These are phyloP conservation scores for Dendrocincla tyrannina DNA, from an alignment of 2,797 vertebrate genomes.

Conservation along the genomic window DNA sequence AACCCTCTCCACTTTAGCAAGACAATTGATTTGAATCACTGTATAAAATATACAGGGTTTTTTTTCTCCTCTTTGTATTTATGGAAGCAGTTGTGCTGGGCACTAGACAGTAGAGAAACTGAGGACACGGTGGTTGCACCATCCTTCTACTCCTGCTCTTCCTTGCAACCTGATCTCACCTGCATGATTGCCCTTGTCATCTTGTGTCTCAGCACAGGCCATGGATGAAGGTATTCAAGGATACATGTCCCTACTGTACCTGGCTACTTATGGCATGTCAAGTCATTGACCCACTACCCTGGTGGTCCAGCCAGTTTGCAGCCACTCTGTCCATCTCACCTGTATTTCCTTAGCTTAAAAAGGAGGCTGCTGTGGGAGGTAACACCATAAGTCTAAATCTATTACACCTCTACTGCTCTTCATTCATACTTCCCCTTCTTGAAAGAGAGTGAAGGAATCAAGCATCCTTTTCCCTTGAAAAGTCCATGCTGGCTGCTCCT, in stretches of 20 bases:
- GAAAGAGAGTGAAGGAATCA: background rate
- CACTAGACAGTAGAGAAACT: background rate
- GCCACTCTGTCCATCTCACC: background rate
- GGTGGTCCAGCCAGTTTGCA: background rate
- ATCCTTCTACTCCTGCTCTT: background rate
- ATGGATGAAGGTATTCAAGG: background rate
- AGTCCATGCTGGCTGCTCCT: background rate
- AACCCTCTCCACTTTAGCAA: background rate
- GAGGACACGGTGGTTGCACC: fast-evolving
- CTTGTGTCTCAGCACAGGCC: background rate
- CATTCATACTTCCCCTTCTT: background rate
- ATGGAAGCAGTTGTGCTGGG: background rate
- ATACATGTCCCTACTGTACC: fast-evolving
- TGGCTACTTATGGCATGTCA: background rate
- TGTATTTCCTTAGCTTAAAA: background rate
- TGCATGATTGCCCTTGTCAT: fast-evolving
- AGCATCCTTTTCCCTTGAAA: background rate
- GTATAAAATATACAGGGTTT: fast-evolving
- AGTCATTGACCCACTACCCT: background rate
- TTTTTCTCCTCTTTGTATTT: background rate
- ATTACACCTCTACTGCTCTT: background rate
- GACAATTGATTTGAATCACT: background rate
- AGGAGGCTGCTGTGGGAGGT: background rate
- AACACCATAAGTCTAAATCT: background rate
- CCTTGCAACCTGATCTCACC: background rate